Evolutionary conservation across 2,113 vertebrate species (phyloP).

Genomic region (Typhlomys cinereus): DNA sequence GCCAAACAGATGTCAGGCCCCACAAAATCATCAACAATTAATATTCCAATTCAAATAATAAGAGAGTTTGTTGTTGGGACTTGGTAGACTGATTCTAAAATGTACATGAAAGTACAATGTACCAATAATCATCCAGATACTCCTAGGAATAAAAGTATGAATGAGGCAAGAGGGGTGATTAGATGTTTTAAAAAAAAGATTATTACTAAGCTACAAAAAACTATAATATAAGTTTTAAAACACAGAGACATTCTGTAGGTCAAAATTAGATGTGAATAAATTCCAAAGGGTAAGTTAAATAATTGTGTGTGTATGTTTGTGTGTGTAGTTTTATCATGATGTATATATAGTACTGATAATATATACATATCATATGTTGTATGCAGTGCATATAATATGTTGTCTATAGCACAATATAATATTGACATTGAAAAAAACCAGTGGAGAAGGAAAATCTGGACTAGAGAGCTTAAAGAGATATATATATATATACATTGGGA

Average conservation of each 20-base stretch:
- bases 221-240: not conserved
- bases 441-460: not conserved
- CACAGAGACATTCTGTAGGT: not conserved
- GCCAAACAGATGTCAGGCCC: not conserved
- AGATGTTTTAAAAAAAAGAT: not conserved
- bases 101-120: not conserved
- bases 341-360: not conserved
- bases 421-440: not conserved
- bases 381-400: not conserved
- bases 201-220: not conserved
- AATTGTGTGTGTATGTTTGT: not conserved
- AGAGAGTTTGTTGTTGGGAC: not conserved
- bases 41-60: not conserved
- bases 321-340: not conserved
- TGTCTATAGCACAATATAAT: not conserved
- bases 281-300: not conserved
- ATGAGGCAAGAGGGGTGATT: not conserved
- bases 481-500: not conserved
- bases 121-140: not conserved
- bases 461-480: not conserved
- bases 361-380: not conserved
- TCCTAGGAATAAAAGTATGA: not conserved
- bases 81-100: not conserved
- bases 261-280: not conserved
- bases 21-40: not conserved